Evolutionary conservation across 2,888 invertebrate genomes (phyloP).

Genomic region (Drosophila gaucha): DNA sequence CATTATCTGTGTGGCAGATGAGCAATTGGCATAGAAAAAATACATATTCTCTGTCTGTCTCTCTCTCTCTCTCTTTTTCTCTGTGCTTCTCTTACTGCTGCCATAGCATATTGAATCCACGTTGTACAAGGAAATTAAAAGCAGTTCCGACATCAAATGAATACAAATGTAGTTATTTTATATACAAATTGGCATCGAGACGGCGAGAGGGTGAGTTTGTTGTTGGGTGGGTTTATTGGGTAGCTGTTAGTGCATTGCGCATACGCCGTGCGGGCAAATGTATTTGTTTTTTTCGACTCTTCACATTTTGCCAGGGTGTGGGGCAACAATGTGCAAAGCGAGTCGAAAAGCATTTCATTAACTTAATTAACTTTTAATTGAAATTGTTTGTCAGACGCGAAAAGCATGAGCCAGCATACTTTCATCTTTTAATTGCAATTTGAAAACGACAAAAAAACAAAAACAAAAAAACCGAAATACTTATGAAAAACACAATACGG

Average conservation of each 20-base stretch:
- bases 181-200: conserved; percentile 13
- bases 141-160: conserved; percentile 8
- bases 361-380: conserved; percentile 78
- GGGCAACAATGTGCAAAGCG: conserved; percentile 49
- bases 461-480: conserved; percentile 3
- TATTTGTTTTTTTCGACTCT: not conserved
- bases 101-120: not conserved
- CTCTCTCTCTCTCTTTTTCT: not conserved
- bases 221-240: not conserved
- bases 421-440: conserved; percentile 64
- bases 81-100: not conserved
- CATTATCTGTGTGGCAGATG: not conserved
- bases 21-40: conserved; percentile 5
- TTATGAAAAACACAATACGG: conserved; percentile 9
- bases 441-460: conserved; percentile 29
- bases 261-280: conserved; percentile 41
- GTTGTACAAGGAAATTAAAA: conserved; percentile 12
- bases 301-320: not conserved
- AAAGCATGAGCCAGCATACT: conserved; percentile 38
- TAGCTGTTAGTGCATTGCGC: conserved; percentile 35
- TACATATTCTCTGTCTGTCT: not conserved
- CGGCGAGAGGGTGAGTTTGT: no score
- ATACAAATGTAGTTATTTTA: conserved; percentile 36
- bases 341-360: conserved; percentile 64
- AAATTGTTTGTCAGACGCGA: conserved; percentile 62